Base-by-base conservation (phyloP, 2,888 invertebrate genomes). In the Luffia ferchaultella region DNA sequence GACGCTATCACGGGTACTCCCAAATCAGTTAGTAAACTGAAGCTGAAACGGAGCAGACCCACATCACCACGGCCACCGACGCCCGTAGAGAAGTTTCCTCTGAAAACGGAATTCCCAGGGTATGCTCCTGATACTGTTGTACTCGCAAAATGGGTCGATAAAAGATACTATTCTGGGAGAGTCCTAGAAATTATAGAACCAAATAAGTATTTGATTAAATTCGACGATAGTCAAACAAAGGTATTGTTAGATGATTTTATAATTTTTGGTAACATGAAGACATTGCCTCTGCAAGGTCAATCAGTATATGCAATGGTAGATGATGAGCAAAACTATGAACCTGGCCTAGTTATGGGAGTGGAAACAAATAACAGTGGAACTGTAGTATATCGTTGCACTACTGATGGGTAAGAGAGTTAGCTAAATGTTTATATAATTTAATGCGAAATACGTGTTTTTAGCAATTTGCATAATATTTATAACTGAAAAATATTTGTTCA, bases 131-230 rank as follows among this genome's bases (percentile, higher is more conserved):
- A 82, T 2, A 85, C 84, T 0, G 74, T 76, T 0, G 89, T 89
- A 0, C 76, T 90, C 57, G 90, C 90, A 0, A 88, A 88, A 64
- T 90, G 90, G 90, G 86, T 87, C 0, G 89, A 90, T 61, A 88
- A 87, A 59, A 85, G 87, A 53, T 90, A 89, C 57, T 90, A 90
- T 58, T 88, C 89, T 0, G 90, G 89, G 0, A 85, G 72, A 62
- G 86, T 90, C 0, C 65, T 78, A 9, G 86, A 85, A 56, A 86
- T 86, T 46, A 82, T 85, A 0, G 84, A 87, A 48, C 83, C 77
- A 0, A 85, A 85, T 19, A 89, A 89, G 60, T 89, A 87, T 66
- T 71, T 86, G 56, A 87, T 90, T 40, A 70, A 86, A 64, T 90
- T 90, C 57, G 88, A 88, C 49, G 90, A 90, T 60, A 88, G 88